Evolutionary conservation across 2,797 vertebrate genomes (phyloP), one percentile per base, ranked within the genome.

Genomic region (Prunella strophiata): DNA sequence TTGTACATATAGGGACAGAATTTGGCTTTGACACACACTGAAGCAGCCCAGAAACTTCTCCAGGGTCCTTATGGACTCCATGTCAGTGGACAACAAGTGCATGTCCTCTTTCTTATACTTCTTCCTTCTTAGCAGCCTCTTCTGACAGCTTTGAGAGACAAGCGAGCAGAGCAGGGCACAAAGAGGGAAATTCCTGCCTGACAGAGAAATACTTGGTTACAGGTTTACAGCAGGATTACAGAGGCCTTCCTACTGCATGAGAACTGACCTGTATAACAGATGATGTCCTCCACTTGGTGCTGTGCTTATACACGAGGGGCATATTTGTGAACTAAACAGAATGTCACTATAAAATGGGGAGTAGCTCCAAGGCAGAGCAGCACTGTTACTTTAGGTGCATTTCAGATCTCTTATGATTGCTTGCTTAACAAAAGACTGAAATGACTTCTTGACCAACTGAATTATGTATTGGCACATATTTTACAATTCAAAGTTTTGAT

Each of bases 181-280:
- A 65, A 11, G 4, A 50, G 34, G 26, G 32, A 68, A 68, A 47
- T 75, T 81, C 38, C 38, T 23, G 3, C 36, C 13, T 0, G 0
- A 27, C 10, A 45, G 18, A 9, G 40, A 65, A 71, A 67, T 1
- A 9, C 70, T 74, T 59, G 40, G 36, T 42, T 40, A 9, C 13
- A 72, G 16, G 22, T 43, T 85, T 76, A 27, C 6, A 20, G 14
- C n/a, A 61, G 27, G 17, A 19, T 30, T 48, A 21, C 21, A 59
- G 73, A 47, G 36, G 2, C 23, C 21, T 66, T 55, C 55, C 17
- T 43, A 4, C 34, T 38, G 10, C 19, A 16, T 58, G 50, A 66
- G 40, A 88, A 45, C 2, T 51, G 5, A 22, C 25, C 32, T 18
- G 2, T 51, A 18, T 36, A 40, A 58, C 3, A 20, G 23, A 29